Evolutionary conservation across 2,797 vertebrate species (phyloP).

Genomic region (Hyperoplus immaculatus): DNA sequence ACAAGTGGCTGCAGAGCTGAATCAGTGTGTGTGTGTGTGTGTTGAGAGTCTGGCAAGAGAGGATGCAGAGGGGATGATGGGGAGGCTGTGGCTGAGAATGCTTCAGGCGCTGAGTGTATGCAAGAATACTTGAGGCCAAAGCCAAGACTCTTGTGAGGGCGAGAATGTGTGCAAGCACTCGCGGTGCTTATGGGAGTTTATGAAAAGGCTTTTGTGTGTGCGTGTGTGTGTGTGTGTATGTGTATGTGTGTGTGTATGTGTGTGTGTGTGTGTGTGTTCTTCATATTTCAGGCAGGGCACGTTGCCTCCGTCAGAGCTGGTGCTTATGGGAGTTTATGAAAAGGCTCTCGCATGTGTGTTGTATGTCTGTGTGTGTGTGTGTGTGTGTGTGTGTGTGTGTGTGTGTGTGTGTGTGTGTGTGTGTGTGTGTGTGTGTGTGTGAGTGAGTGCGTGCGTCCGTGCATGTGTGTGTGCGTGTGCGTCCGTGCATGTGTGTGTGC

Average conservation of each 20-base stretch:
- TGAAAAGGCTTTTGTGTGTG: slow-evolving; percentile 14
- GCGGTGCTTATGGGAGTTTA: slow-evolving; percentile 37
- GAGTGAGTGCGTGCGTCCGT: no score
- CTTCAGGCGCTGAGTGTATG: slow-evolving; percentile 67
- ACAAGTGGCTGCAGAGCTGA: slow-evolving; percentile 48
- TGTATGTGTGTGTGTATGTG: no score
- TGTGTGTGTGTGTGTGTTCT: no score
- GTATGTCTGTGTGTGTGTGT: no score
- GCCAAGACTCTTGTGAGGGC: slow-evolving; percentile 51
- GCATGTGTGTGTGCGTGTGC: neutral
- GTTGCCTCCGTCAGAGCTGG: no score
- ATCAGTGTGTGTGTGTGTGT: slow-evolving; percentile 23
- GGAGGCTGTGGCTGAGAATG: slow-evolving; percentile 60
- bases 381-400: no score
- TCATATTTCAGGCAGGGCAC: no score
- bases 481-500: neutral
- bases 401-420: no score
- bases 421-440: no score
- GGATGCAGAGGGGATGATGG: slow-evolving; percentile 50
- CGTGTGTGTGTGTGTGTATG: no score
- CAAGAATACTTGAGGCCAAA: slow-evolving; percentile 75
- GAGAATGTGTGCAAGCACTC: slow-evolving; percentile 31
- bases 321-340: no score
- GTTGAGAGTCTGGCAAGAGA: slow-evolving; percentile 55
- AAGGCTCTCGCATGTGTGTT: no score